Evolutionary conservation across 1,140 invertebrate genomes (phyloP), one percentile per base, ranked within the genome.

Genomic region (Drosophila triauraria): DNA sequence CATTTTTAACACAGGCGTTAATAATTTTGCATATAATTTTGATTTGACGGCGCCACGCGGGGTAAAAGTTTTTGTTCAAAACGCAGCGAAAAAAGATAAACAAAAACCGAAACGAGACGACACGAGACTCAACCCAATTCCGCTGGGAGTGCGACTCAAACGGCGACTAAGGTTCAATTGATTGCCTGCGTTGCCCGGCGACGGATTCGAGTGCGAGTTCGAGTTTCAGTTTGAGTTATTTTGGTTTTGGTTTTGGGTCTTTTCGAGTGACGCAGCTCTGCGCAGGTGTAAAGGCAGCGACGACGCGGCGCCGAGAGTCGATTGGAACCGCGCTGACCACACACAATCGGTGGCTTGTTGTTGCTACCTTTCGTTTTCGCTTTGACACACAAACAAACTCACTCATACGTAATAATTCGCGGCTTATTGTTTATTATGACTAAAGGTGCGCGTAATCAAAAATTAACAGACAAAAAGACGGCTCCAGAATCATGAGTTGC

Each of bases 121-220:
- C 38, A 62, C 38, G 51, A 78, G 57, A 77, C 83, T 84, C 85
- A 88, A 88, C 84, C 84, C 81, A 88, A 88, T 84, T 88, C 82
- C 80, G 68, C 50, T 58, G 67, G 62, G 72, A 77, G 58, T 64
- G 70, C 75, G 61, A 56, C 46, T 57, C 71, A 75, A 75, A 53
- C 50, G 71, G 71, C 72, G 71, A 81, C 81, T 88, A 90, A 88
- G 84, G 85, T 90, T 88, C 84, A 87, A 87, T 87, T 87, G 83
- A 86, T 72, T 60, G 59, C 32, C 72, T 68, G 57, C 56, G 76
- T 79, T 71, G 76, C 76, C 75, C 47, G 75, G 74, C 58, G 62
- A 71, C 38, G 32, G 13, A 7, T 38, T 70, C 65, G 67, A 70
- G 47, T 65, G 30, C 10, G 38, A 74, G 61, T 75, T 77, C 71